These are phyloP conservation scores for Bos javanicus DNA, from an alignment of 2,113 vertebrate genomes.

Conservation along the genomic window DNA sequence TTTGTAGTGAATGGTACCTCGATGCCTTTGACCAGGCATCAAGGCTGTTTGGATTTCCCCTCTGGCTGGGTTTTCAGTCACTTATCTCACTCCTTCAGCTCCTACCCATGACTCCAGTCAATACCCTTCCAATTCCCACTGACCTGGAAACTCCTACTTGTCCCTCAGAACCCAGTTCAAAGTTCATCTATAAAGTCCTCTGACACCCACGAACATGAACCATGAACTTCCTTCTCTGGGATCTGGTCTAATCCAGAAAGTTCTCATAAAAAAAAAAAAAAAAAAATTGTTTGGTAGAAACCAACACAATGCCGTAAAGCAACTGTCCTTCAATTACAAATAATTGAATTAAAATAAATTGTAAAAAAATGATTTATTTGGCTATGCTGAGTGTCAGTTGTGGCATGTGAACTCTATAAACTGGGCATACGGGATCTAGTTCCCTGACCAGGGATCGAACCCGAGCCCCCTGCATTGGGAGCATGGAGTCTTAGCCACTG, in stretches of 20 bases:
- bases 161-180: not conserved
- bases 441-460: not conserved
- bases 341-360: not conserved
- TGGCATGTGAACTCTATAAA: not conserved
- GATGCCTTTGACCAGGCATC: not conserved
- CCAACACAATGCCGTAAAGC: not conserved
- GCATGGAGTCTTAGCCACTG: not conserved
- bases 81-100: not conserved
- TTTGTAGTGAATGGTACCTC: not conserved
- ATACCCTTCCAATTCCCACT: not conserved
- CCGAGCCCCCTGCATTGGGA: not conserved
- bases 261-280: not conserved
- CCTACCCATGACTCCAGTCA: not conserved
- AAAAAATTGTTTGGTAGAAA: not conserved
- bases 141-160: not conserved
- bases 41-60: not conserved
- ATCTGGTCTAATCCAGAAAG: not conserved
- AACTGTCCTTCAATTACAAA: not conserved
- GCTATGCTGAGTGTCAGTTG: not conserved
- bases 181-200: not conserved
- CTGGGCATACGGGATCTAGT: not conserved
- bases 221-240: not conserved
- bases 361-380: not conserved
- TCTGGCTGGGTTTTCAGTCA: not conserved
- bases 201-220: not conserved